Conservation (phyloP, 2,888 invertebrate genomes). For the Mythimna pallens region DNA sequence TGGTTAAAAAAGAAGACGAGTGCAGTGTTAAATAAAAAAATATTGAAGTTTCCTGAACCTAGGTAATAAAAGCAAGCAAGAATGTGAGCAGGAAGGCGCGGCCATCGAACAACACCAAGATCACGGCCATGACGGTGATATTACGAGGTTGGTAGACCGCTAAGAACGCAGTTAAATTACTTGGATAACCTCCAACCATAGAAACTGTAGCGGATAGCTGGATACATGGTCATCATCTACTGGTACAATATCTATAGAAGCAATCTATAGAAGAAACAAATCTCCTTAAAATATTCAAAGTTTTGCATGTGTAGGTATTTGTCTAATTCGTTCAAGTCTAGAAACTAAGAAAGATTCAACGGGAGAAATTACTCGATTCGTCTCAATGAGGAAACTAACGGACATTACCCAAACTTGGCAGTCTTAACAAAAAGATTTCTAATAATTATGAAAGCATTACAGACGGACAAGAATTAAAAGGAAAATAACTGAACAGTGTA, state of each 20-base stretch:
- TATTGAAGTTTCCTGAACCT: no score
- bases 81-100: slow-evolving; percentile 7
- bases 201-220: slow-evolving; percentile 13
- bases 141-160: slow-evolving; percentile 37
- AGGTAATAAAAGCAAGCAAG: neutral
- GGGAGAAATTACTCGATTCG: slow-evolving; percentile 48
- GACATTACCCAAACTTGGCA: slow-evolving; percentile 41
- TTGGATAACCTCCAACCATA: slow-evolving; percentile 26
- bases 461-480: slow-evolving; percentile 32
- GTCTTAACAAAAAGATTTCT: slow-evolving; percentile 43
- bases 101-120: slow-evolving; percentile 16
- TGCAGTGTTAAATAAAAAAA: no score
- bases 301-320: slow-evolving; percentile 38
- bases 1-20: no score
- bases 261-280: neutral
- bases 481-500: slow-evolving; percentile 56
- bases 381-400: slow-evolving; percentile 55
- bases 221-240: neutral
- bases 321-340: slow-evolving; percentile 51
- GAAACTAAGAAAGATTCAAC: slow-evolving; percentile 42
- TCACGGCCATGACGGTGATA: slow-evolving; percentile 31
- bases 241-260: slow-evolving; percentile 1
- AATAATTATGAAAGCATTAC: slow-evolving; percentile 59
- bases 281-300: neutral
- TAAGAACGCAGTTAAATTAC: slow-evolving; percentile 33